Base-by-base conservation (phyloP, 1,140 invertebrate species). In the Spodoptera litura region DNA sequence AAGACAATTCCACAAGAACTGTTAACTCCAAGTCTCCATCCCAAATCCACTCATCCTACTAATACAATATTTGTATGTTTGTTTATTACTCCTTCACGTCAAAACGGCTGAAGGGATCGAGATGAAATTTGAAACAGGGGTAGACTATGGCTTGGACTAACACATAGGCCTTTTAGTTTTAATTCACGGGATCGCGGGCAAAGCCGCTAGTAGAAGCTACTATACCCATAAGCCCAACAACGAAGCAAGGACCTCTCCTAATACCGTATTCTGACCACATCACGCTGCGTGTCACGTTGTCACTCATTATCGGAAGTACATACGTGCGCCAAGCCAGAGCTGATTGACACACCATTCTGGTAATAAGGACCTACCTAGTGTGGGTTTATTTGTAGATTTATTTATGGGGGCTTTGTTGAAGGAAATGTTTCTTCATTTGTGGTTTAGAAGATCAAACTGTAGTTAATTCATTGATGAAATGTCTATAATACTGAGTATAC, bases 301-400 rank as follows among this genome's bases (percentile, higher is more conserved):
- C n/a, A 3, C 13, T 64, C 61, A 64, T 64, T 64, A 64, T 64
- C 35, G 61, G 61, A 44, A 64, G 61, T 64, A 64, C 9, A n/a
- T 64, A 44, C 35, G 35, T 49, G 61, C n/a, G 35, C 9, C 38
- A 44, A 44, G 38, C 20, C 5, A 3, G 35, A 49, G 61, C 15
- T 49, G 35, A 64, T 64, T 64, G 61, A 64, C 61, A 44, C 61
- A 35, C 61, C 5, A 64, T 49, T n/a, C 31, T 31, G 10, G 25
- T 59, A 44, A 44, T 44, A 44, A 44, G 9, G 9, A 44, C 38
- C 38, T 44, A 44, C 38, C 38, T 44, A 10, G 1, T 8, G 9
- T 44, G 38, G 38, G 4, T 44, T 44, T 44, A 44, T 44, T 44
- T 44, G 38, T 44, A 44, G 38, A 44, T 44, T 9, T 44, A 44